Conservation (phyloP, 2,797 vertebrate species). For the Oreochromis mossambicus region DNA sequence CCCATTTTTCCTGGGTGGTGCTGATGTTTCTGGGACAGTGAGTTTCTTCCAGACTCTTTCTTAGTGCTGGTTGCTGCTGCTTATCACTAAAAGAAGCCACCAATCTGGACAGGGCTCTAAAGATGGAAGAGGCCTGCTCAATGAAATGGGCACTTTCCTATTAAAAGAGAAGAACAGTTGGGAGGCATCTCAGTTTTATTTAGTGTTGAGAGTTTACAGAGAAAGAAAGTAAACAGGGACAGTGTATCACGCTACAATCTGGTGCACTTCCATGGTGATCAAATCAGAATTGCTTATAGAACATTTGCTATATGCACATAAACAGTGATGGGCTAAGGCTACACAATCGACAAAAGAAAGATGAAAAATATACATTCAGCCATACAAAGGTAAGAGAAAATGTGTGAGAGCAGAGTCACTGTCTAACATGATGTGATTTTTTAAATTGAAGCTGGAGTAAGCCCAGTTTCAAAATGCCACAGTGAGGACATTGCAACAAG, state of each 20-base stretch:
- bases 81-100: conserved; percentile 76
- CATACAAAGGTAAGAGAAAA: background rate
- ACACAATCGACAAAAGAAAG: background rate
- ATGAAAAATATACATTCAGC: background rate
- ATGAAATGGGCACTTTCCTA: conserved; percentile 87
- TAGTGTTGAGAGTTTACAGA: background rate
- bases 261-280: background rate
- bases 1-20: conserved; percentile 20
- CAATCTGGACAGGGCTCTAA: conserved; percentile 78
- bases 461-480: background rate
- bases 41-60: conserved; percentile 67
- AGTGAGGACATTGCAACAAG: background rate
- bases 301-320: background rate
- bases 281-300: background rate
- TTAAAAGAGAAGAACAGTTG: background rate
- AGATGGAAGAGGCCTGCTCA: conserved; percentile 75
- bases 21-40: conserved; percentile 61
- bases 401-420: background rate
- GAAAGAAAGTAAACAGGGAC: background rate
- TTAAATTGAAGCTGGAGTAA: background rate
- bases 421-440: background rate
- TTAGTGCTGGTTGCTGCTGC: conserved; percentile 58
- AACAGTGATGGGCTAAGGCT: background rate
- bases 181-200: background rate
- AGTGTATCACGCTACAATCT: background rate